Conservation (phyloP, 2,113 vertebrate genomes). For the Scalopus aquaticus region DNA sequence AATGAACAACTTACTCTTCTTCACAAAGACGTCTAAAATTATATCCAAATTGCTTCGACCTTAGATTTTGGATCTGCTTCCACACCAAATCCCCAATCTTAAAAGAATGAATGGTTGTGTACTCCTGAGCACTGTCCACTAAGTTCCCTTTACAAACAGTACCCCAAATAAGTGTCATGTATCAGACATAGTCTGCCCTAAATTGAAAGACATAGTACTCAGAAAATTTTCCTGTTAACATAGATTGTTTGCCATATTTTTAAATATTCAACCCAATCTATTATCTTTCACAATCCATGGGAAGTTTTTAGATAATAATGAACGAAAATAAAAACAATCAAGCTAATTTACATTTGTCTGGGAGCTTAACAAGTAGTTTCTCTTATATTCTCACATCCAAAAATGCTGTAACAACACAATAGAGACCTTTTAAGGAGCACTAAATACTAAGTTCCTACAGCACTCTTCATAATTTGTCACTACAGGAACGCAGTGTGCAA, state of each 20-base stretch:
- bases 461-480: background rate
- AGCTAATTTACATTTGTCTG: constrained; percentile 39
- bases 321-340: background rate
- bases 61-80: background rate
- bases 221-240: background rate
- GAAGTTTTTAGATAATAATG: background rate
- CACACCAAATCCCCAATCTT: background rate
- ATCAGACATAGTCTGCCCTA: background rate
- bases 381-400: background rate
- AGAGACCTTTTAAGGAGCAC: background rate
- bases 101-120: constrained; percentile 6
- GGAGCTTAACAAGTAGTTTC: background rate
- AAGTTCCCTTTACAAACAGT: constrained; percentile 6
- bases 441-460: background rate
- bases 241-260: background rate
- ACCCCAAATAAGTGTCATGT: background rate
- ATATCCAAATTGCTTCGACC: background rate
- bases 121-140: background rate
- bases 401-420: background rate
- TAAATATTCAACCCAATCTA: constrained; percentile 15
- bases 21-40: background rate
- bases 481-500: background rate
- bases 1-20: constrained; percentile 8
- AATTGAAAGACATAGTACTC: background rate
- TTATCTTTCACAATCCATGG: background rate